phyloP scores from a whole-genome alignment of 2,113 vertebrate genomes.

The Sylvia atricapilla region DNA sequence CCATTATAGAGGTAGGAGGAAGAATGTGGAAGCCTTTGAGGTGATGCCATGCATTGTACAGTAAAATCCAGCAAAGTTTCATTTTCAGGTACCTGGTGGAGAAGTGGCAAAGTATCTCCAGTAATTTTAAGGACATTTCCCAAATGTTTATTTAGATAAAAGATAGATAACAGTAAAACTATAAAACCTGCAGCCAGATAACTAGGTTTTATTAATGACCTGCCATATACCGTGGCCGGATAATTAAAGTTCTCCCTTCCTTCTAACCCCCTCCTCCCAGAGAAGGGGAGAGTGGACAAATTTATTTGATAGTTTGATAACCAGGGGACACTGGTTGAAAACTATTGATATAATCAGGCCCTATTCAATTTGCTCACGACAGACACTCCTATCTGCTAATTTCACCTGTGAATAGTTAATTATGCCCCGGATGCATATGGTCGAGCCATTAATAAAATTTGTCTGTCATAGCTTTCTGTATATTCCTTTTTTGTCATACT shows the following conservation, averaged over 20 bases:
- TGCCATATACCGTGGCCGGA: constrained; percentile 88
- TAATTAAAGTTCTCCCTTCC: constrained; percentile 91
- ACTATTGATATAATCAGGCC: constrained; percentile 88
- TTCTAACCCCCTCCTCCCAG: constrained; percentile 55
- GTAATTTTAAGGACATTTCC: constrained; percentile 87
- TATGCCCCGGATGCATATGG: constrained; percentile 89
- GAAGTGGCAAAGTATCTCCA: constrained; percentile 79
- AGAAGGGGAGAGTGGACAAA: constrained; percentile 88
- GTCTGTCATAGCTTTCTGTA: constrained; percentile 82
- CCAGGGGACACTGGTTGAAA: constrained; percentile 85
- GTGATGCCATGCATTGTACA: background rate
- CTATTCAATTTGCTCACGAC: constrained; percentile 86
- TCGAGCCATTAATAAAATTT: constrained; percentile 93
- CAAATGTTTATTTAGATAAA: constrained; percentile 97
- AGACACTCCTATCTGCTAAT: constrained; percentile 91
- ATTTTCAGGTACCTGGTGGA: constrained; percentile 81
- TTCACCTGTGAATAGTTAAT: constrained; percentile 99
- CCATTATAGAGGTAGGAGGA: constrained; percentile 68
- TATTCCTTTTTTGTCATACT: constrained; percentile 67
- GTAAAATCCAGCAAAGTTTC: constrained; percentile 58
- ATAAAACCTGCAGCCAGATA: constrained; percentile 86
- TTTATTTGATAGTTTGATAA: constrained; percentile 98
- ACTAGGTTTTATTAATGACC: constrained; percentile 99
- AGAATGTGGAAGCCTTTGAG: constrained; percentile 19
- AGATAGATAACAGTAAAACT: constrained; percentile 82